These are phyloP conservation scores for Stichodactyla mertensii DNA, from an alignment of 64 coral and sea anemone species.

Conservation along the genomic window DNA sequence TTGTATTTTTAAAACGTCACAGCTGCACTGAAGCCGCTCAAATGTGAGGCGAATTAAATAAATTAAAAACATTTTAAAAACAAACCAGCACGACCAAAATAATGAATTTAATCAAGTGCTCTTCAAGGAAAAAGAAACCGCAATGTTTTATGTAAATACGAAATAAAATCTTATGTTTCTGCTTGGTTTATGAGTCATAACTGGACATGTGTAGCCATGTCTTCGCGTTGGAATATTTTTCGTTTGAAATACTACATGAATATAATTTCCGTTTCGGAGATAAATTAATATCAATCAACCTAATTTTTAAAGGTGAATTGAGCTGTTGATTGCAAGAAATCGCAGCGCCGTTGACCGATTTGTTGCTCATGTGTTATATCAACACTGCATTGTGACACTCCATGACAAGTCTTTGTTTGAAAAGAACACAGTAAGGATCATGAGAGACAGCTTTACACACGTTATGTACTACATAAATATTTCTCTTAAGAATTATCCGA, in stretches of 20 bases:
- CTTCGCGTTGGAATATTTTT: neutral
- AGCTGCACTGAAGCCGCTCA: neutral
- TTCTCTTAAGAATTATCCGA: neutral
- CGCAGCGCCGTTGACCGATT: neutral
- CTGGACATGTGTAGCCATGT: neutral
- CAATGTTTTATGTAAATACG: conserved; percentile 1
- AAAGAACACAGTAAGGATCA: conserved; percentile 2
- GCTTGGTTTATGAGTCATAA: neutral
- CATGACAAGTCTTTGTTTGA: neutral
- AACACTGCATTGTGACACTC: neutral
- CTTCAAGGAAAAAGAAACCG: neutral
- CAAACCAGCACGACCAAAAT: neutral
- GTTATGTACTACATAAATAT: neutral
- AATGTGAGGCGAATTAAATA: neutral
- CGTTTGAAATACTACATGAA: neutral
- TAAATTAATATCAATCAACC: neutral
- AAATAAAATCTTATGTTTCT: neutral
- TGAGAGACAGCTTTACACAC: neutral
- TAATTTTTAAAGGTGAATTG: neutral
- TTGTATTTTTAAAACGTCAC: neutral
- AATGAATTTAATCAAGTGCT: neutral
- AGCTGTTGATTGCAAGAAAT: neutral
- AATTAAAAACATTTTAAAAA: neutral
- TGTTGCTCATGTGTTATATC: neutral
- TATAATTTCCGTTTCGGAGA: neutral